phyloP scores from a whole-genome alignment of 2,888 invertebrate species.

The Philereme vetulata region DNA sequence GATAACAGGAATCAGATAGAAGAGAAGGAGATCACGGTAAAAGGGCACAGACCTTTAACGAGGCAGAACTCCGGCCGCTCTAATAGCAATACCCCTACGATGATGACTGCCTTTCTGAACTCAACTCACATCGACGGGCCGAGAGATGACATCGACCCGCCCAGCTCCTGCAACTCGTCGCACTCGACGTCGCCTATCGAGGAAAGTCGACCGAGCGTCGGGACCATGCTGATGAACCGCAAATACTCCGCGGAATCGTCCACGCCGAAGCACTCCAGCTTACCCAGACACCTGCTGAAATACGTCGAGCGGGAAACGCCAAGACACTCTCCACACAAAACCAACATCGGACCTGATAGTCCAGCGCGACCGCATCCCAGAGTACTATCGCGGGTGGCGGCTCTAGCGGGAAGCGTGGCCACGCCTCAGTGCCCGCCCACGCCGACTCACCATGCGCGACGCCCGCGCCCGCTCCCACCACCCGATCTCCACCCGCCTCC shows the following conservation, averaged over 20 bases:
- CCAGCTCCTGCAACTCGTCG: constrained; percentile 74
- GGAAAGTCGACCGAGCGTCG: constrained; percentile 67
- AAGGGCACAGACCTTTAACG: constrained; percentile 88
- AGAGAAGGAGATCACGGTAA: constrained; percentile 78
- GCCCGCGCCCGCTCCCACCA: constrained; percentile 84
- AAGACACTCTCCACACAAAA: constrained; percentile 70
- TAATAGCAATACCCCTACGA: constrained; percentile 75
- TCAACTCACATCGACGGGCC: constrained; percentile 69
- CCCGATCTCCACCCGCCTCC: constrained; percentile 82
- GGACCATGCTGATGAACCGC: constrained; percentile 73
- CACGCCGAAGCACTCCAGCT: constrained; percentile 75
- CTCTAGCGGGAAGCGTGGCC: constrained; percentile 75
- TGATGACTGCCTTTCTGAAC: constrained; percentile 78
- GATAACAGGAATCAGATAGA: constrained; percentile 79
- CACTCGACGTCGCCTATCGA: constrained; percentile 73
- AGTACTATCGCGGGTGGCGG: constrained; percentile 84
- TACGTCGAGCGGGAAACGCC: constrained; percentile 74
- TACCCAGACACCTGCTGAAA: constrained; percentile 74
- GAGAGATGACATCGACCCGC: constrained; percentile 65
- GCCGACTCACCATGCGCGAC: constrained; percentile 92
- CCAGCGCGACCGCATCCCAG: constrained; percentile 86
- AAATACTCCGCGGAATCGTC: constrained; percentile 74
- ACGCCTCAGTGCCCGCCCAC: constrained; percentile 92
- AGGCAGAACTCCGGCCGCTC: constrained; percentile 86
- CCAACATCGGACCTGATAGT: constrained; percentile 60